Base-by-base conservation (phyloP, 2,797 vertebrate species). In the Helicolenus hilgendorfi region DNA sequence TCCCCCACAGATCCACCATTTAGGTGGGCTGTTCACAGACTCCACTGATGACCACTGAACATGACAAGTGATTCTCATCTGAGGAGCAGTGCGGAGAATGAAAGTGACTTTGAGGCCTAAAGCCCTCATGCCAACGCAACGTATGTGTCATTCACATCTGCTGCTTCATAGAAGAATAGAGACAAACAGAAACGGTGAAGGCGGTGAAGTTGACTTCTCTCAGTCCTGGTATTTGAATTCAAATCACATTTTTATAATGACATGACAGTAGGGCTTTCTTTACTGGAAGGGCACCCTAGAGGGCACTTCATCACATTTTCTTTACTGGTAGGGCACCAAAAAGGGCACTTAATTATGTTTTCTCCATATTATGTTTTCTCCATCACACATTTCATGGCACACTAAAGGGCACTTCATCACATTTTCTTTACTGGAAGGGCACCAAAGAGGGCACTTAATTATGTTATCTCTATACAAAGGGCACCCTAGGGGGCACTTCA, bases 1-100 rank as follows among this genome's bases (percentile, higher is more conserved):
- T 18, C 6, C 65, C 35, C 29, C 20, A 27, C 20, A 75, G 45
- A 82, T 49, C 35, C 71, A 65, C 22, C 11, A 29, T 78, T 88
- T 67, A 69, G 58, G 53, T 24, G 20, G 41, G 49, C 45, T 68
- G 78, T 78, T 82, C 80, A 76, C 71, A 81, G 36, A 70, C 58
- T 63, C 58, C 1, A 5, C 83, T 91, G 90, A 92, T 78, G 90
- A 59, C 79, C 73, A 83, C 55, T 45, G 58, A 86, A 89, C 83
- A 89, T 90, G 84, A 94, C 86, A 89, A 85, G 72, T 80, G 76
- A 88, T 82, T 91, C 67, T 78, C 63, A 36, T 83, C 41, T 79
- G 64, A 91, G 72, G 64, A 63, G 56, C 64, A 67, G 72, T 38
- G 84, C 72, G 7, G 68, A 53, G 49, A 87, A 80, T 75, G 69